Evolutionary conservation across 2,888 invertebrate species (phyloP).

Genomic region (Apoda limacodes): DNA sequence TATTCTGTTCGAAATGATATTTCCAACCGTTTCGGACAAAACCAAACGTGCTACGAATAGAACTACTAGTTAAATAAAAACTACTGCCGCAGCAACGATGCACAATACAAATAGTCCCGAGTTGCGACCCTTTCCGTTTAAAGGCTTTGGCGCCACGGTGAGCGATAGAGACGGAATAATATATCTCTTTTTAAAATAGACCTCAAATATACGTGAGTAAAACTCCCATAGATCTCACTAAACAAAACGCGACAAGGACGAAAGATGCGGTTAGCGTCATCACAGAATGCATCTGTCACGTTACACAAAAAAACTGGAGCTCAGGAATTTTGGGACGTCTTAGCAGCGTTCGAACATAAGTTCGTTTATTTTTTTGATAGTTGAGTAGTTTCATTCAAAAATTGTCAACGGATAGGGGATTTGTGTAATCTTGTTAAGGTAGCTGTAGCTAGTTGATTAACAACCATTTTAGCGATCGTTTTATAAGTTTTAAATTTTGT

Average conservation of each 20-base stretch:
- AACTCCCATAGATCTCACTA: conserved; percentile 50
- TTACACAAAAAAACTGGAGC: conserved; percentile 57
- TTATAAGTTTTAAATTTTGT: conserved; percentile 26
- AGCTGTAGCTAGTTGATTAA: conserved; percentile 43
- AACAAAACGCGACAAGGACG: conserved; percentile 55
- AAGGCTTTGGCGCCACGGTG: conserved; percentile 55
- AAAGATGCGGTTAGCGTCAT: conserved; percentile 64
- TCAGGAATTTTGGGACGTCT: conserved; percentile 65
- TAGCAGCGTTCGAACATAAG: conserved; percentile 46
- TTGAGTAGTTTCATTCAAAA: conserved; percentile 63
- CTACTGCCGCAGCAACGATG: conserved; percentile 37
- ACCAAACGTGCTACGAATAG: too few relatives aligned
- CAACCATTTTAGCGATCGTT: conserved; percentile 47
- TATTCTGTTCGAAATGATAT: too few relatives aligned
- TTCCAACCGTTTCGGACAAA: too few relatives aligned
- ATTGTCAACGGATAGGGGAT: conserved; percentile 59
- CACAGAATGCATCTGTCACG: conserved; percentile 67
- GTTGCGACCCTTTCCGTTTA: conserved; percentile 44
- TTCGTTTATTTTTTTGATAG: conserved; percentile 57
- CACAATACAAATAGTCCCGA: conserved; percentile 57
- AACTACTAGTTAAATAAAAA: too few relatives aligned
- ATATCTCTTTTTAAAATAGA: conserved; percentile 60
- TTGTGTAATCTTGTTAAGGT: conserved; percentile 66
- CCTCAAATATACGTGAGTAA: conserved; percentile 47
- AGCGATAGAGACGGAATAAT: conserved; percentile 54